These are phyloP conservation scores for Pentamera pediparva DNA, from an alignment of 53 echinoderm and acorn worm genomes.

Conservation along the genomic window DNA sequence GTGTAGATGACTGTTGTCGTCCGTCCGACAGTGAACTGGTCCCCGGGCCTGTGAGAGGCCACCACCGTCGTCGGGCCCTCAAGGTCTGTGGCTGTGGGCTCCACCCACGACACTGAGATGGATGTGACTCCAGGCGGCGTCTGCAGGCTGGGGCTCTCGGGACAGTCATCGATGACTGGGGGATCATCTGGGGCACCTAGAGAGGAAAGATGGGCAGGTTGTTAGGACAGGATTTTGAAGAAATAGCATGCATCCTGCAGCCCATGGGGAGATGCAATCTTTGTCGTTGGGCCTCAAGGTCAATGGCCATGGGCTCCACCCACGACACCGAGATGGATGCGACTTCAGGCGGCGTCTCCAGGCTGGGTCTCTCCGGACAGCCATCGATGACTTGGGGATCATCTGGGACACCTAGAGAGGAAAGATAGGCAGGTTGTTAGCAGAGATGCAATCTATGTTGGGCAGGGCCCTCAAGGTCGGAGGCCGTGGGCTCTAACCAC, in stretches of 20 bases:
- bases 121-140: constrained; percentile 35
- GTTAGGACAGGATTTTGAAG: too few relatives aligned
- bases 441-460: too few relatives aligned
- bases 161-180: constrained; percentile 28
- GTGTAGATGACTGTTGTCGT: constrained; percentile 38
- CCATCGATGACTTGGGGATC: too few relatives aligned
- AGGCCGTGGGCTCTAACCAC: constrained; percentile 53
- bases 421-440: too few relatives aligned
- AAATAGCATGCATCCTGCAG: too few relatives aligned
- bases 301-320: too few relatives aligned
- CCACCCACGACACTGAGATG: constrained; percentile 45
- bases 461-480: constrained; percentile 51
- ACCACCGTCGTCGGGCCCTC: constrained; percentile 19
- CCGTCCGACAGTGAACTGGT: constrained; percentile 37
- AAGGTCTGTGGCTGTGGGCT: constrained; percentile 54
- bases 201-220: too few relatives aligned
- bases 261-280: too few relatives aligned
- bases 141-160: background rate
- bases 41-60: constrained; percentile 16
- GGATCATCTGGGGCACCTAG: constrained; percentile 20
- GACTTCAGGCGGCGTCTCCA: too few relatives aligned
- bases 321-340: too few relatives aligned
- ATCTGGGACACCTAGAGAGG: too few relatives aligned
- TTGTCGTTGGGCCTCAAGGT: too few relatives aligned
- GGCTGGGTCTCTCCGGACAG: constrained; percentile 52